Evolutionary conservation across 2,888 invertebrate genomes (phyloP).

Genomic region (Pandemis heparana): DNA sequence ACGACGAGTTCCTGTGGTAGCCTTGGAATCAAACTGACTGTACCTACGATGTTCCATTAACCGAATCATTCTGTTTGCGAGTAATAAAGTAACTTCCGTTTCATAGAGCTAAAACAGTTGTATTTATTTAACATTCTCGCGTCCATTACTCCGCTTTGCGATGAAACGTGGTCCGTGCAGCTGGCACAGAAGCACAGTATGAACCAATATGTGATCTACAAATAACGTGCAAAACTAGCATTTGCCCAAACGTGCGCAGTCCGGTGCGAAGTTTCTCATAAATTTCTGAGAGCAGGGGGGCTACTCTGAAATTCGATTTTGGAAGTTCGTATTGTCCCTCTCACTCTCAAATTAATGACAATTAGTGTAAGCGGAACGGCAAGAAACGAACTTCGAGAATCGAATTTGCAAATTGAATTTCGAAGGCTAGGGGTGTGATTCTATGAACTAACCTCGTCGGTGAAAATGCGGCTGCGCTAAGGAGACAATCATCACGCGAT

Average conservation of each 20-base stretch:
- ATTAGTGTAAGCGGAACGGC: no score
- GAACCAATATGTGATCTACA: not conserved
- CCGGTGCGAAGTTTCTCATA: not conserved
- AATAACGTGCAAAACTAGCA: not conserved
- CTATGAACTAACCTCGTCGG: no score
- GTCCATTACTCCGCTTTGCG: conserved; percentile 28
- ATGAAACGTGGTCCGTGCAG: conserved; percentile 23
- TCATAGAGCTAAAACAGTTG: conserved; percentile 27
- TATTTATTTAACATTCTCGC: conserved; percentile 35
- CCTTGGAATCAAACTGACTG: not conserved
- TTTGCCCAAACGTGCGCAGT: not conserved
- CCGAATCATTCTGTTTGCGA: conserved; percentile 8
- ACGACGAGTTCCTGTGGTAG: no score
- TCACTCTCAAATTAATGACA: no score
- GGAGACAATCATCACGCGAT: no score
- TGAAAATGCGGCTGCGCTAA: no score
- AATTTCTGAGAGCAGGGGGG: not conserved
- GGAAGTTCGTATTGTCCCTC: no score
- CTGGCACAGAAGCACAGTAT: conserved; percentile 5
- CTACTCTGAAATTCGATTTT: no score
- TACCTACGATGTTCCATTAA: conserved; percentile 16
- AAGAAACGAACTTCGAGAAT: no score
- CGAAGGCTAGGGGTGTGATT: no score
- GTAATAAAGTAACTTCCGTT: conserved; percentile 22
- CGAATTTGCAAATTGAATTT: not conserved